Evolutionary conservation across 2,888 invertebrate genomes (phyloP).

Genomic region (Cerceris ruficornis): DNA sequence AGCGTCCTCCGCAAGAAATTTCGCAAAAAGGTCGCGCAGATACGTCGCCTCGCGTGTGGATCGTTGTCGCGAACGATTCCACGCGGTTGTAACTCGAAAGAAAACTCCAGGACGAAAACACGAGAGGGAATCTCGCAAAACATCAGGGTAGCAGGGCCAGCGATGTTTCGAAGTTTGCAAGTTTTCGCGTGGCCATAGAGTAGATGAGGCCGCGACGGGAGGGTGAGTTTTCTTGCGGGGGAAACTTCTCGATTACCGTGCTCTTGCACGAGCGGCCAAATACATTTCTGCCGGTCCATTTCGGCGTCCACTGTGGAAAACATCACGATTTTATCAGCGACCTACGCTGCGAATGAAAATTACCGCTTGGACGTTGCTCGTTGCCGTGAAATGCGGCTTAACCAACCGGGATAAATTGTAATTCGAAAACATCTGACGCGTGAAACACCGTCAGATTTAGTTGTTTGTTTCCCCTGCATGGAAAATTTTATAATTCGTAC

Average conservation of each 20-base stretch:
- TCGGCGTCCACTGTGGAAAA: not conserved
- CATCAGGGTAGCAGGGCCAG: slow-evolving; percentile 35
- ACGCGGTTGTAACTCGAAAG: not conserved
- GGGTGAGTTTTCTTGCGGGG: slow-evolving; percentile 38
- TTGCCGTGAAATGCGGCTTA: too few relatives aligned
- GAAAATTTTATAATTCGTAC: too few relatives aligned
- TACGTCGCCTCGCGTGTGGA: not conserved
- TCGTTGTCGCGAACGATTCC: not conserved
- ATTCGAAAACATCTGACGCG: too few relatives aligned
- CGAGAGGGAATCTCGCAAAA: slow-evolving; percentile 37
- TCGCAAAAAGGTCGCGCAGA: too few relatives aligned
- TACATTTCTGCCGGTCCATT: not conserved
- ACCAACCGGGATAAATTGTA: too few relatives aligned
- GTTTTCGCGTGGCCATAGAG: slow-evolving; percentile 41
- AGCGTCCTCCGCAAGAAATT: too few relatives aligned
- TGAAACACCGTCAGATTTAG: too few relatives aligned
- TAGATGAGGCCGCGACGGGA: slow-evolving; percentile 40
- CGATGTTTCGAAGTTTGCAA: slow-evolving; percentile 41
- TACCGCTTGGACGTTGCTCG: not conserved
- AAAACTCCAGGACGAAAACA: not conserved
- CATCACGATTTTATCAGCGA: not conserved
- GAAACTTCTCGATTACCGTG: slow-evolving; percentile 41
- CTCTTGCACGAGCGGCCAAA: slow-evolving; percentile 2
- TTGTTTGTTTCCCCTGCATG: too few relatives aligned
- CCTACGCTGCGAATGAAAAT: not conserved